Conservation (phyloP, 1,140 invertebrate species). For the Dendrolimus kikuchii region DNA sequence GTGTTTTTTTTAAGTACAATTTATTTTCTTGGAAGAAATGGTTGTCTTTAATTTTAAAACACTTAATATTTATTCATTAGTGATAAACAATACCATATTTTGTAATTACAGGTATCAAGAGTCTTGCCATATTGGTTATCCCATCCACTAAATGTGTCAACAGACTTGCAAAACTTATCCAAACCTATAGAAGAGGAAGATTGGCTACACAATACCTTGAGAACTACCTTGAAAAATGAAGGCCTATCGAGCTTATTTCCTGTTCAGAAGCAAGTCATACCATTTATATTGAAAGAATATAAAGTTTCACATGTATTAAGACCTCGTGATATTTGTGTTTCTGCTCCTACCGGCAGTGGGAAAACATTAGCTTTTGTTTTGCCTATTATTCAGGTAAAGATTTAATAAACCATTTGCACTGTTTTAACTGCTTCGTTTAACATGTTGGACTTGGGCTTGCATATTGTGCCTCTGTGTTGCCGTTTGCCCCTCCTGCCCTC, state of each 20-base stretch:
- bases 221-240: slow-evolving; percentile 79
- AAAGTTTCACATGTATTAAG: slow-evolving; percentile 75
- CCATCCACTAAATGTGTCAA: slow-evolving; percentile 83
- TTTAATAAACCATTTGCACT: slow-evolving; percentile 5
- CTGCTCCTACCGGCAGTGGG: slow-evolving; percentile 97
- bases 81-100: slow-evolving; percentile 1
- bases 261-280: slow-evolving; percentile 90
- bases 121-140: slow-evolving; percentile 90
- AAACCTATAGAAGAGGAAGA: slow-evolving; percentile 74
- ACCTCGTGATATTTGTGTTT: slow-evolving; percentile 94
- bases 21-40: no score
- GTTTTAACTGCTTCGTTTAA: slow-evolving; percentile 1
- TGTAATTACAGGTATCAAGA: slow-evolving; percentile 73
- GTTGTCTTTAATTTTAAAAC: no score
- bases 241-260: slow-evolving; percentile 87
- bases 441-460: no score
- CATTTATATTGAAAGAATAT: slow-evolving; percentile 81
- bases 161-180: slow-evolving; percentile 77
- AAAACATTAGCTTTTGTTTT: slow-evolving; percentile 97
- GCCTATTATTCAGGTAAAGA: slow-evolving; percentile 86
- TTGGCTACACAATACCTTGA: slow-evolving; percentile 76
- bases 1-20: no score
- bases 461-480: no score
- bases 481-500: no score
- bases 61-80: slow-evolving; percentile 3